Evolutionary conservation across 2,113 vertebrate genomes (phyloP), one percentile per base, ranked within the genome.

Genomic region (Scartelaos histophorus): DNA sequence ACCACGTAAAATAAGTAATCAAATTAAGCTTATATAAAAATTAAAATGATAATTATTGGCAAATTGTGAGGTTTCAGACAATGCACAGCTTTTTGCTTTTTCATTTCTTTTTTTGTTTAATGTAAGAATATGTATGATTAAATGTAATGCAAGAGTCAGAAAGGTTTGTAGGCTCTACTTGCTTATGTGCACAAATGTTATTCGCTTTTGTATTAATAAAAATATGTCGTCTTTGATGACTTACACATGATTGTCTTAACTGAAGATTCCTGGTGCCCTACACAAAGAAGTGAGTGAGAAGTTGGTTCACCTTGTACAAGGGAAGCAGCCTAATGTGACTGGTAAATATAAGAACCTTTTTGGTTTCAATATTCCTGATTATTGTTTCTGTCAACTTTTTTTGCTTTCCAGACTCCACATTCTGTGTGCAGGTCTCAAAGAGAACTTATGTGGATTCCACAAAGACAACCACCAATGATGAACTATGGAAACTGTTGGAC

Each of bases 221-320:
- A 47, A 15, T 12, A 54, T 21, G 6, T 53, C n/a, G 25, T 58
- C 22, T 58, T 6, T 24, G 13, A 22, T 21, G 46, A 57, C 5
- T 45, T 11, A 43, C 38, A 22, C 3, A 45, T 83, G 9, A 1
- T 79, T 15, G 46, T 29, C 9, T 72, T 2, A 80, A 43, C 22
- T 51, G 56, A 84, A 98, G 97, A 94, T 97, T 81, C 96, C 97
- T 34, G 96, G 93, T 22, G 89, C 92, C 0, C 86, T 99, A 78
- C 96, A 98, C 92, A 98, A 97, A 91, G 93, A 93, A 87, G 96
- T 98, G 86, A 99, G 97, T 84, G 90, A 96, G 64, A 97, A 96
- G 68, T 92, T 98, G 84, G 77, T 92, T 77, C 85, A 89, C 73
- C 88, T 98, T 47, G 90, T 93, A 46, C 93, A 92, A n/a, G 94